phyloP scores from a whole-genome alignment of 2,888 invertebrate species.

The Ryuthela nishihirai region DNA sequence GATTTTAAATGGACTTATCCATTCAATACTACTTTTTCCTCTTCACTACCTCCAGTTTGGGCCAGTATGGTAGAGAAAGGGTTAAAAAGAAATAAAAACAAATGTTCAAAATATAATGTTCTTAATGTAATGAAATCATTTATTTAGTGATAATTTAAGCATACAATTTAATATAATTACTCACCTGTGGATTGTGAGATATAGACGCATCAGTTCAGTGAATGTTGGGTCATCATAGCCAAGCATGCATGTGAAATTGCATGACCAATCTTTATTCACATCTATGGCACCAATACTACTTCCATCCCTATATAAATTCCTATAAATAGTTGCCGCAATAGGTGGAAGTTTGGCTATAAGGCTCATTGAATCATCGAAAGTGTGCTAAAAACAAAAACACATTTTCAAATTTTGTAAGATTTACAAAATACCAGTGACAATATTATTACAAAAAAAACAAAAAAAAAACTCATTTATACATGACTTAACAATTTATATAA shows the following conservation, averaged over 20 bases:
- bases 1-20: too few relatives aligned
- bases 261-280: constrained; percentile 84
- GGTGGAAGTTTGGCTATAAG: constrained; percentile 92
- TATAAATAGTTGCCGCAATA: constrained; percentile 89
- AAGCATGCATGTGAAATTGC: constrained; percentile 87
- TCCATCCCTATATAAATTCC: constrained; percentile 79
- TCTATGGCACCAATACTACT: constrained; percentile 86
- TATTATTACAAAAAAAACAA: too few relatives aligned
- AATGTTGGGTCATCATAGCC: constrained; percentile 75
- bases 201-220: constrained; percentile 86
- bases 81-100: too few relatives aligned
- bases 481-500: not conserved
- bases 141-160: too few relatives aligned
- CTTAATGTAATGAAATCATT: too few relatives aligned
- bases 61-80: too few relatives aligned
- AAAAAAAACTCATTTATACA: too few relatives aligned
- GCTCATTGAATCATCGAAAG: constrained; percentile 91
- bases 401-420: too few relatives aligned
- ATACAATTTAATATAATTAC: too few relatives aligned
- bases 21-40: too few relatives aligned
- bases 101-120: too few relatives aligned
- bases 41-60: too few relatives aligned
- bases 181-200: constrained; percentile 83
- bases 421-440: not conserved
- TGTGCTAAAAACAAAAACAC: constrained; percentile 56